Evolutionary conservation across 2,888 invertebrate genomes (phyloP), one percentile per base, ranked within the genome.

Genomic region (Linnaemya tessellans): DNA sequence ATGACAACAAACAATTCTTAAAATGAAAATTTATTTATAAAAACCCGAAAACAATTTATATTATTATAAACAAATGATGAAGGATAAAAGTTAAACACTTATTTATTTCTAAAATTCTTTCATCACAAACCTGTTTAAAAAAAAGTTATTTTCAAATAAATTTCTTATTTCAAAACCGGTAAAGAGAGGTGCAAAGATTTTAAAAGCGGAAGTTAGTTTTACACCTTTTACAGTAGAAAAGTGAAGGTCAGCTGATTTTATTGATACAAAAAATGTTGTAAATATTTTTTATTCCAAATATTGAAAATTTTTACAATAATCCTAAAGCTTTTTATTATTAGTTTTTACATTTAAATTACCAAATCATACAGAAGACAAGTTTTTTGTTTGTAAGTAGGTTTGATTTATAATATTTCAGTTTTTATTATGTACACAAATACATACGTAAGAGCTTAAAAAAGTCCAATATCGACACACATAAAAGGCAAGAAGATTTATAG

Each of bases 381-480:
- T 80, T n/a, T 56, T 49, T 46, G 15, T 49, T 65, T 49, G 11
- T 60, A 68, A 77, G 80, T 78, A 67, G 80, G 77, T 25, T 84
- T 67, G 54, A 60, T 68, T 80, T 84, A 77, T 80, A 71, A 67
- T 25, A 56, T 71, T 80, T 62, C 51, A 64, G 38, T 41, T 30
- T 65, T 64, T 18, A 49, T 11, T 38, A 25, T 68, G 5, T 2
- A 30, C 30, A 5, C 30, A 30, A 30, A 30, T 30, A 30, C 30
- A 30, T 30, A 30, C 30, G 2, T 5, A 3, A 3, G 30, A 2
- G 30, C 3, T n/a, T 58, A 11, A 75, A 67, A 79, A 0, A 68
- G 49, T 56, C 35, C 38, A 62, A 68, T 38, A 46, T n/a, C 25
- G 9, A 67, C 43, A n/a, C n/a, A n/a, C n/a, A 60, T 80, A 51